Percentiles rank a stretch among this genome's conserved stretches.
These are phyloP conservation scores for Thysanoteuthis rhombus DNA, from an alignment of 2,888 invertebrate species.

Conservation along the genomic window DNA sequence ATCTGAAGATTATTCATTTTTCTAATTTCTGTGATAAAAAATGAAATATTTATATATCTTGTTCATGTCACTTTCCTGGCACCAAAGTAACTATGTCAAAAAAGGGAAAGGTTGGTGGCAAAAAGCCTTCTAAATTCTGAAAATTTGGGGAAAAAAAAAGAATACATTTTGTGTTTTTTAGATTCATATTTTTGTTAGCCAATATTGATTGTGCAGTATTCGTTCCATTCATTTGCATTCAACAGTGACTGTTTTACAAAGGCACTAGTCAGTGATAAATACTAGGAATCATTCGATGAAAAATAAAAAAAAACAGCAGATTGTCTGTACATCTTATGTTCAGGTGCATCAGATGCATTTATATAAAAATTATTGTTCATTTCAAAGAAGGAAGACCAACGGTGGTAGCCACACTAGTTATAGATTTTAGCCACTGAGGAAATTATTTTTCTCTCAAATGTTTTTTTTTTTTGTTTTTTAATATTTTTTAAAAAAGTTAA, in stretches of 20 bases:
- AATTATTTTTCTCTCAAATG: background rate
- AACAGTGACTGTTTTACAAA: background rate
- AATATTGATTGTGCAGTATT: background rate
- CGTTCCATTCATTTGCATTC: background rate
- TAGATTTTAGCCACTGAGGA: background rate
- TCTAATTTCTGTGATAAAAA: background rate
- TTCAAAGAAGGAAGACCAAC: background rate
- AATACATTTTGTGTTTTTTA: background rate
- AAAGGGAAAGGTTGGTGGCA: background rate
- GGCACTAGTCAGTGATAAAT: background rate
- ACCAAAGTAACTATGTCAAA: background rate
- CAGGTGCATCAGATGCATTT: background rate
- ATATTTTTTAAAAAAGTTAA: background rate
- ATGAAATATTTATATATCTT: background rate
- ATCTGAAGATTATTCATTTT: no score
- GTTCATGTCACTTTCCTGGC: background rate
- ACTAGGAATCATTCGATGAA: background rate
- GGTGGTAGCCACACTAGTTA: background rate
- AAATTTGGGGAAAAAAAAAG: background rate
- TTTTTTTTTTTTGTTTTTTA: background rate
- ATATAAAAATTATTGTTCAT: background rate
- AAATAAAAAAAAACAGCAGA: background rate
- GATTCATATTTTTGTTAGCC: background rate
- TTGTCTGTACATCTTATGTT: background rate
- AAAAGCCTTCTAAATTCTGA: background rate